These are phyloP conservation scores for Danio tinwini DNA, from an alignment of 2,797 vertebrate genomes.

Conservation along the genomic window DNA sequence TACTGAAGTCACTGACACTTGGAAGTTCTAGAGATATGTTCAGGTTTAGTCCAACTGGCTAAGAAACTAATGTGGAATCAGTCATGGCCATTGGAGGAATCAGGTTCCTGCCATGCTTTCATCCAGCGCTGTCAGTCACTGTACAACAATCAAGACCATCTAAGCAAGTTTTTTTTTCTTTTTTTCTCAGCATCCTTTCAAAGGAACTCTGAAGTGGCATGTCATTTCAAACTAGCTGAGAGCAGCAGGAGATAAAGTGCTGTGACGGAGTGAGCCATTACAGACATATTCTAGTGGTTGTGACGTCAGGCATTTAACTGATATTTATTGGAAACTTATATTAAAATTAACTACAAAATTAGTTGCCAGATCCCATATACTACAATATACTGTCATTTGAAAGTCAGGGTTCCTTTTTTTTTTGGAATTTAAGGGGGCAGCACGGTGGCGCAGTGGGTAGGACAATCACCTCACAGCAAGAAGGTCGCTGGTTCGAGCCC, in stretches of 20 bases:
- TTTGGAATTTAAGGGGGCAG: no score
- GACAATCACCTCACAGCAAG: no score
- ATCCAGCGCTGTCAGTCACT: background rate
- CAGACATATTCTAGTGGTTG: background rate
- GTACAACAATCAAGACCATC: constrained; percentile 19
- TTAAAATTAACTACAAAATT: background rate
- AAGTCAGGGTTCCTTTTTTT: no score
- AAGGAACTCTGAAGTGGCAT: background rate
- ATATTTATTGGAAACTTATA: background rate
- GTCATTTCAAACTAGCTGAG: constrained; percentile 20
- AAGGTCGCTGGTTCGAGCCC: no score
- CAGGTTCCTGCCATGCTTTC: constrained; percentile 16
- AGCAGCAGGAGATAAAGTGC: constrained; percentile 2
- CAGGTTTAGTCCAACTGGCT: background rate
- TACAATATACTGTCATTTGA: no score
- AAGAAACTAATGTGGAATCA: background rate
- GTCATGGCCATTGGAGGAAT: constrained; percentile 11
- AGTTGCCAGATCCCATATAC: no score
- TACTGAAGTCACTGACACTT: background rate
- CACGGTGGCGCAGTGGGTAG: no score
- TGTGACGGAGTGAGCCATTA: background rate
- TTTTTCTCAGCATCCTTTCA: background rate
- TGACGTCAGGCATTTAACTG: background rate
- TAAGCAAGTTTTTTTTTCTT: background rate
- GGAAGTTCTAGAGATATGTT: background rate